Evolutionary conservation across 2,888 invertebrate species (phyloP), one percentile per base, ranked within the genome.

Genomic region (Amiota mariae): DNA sequence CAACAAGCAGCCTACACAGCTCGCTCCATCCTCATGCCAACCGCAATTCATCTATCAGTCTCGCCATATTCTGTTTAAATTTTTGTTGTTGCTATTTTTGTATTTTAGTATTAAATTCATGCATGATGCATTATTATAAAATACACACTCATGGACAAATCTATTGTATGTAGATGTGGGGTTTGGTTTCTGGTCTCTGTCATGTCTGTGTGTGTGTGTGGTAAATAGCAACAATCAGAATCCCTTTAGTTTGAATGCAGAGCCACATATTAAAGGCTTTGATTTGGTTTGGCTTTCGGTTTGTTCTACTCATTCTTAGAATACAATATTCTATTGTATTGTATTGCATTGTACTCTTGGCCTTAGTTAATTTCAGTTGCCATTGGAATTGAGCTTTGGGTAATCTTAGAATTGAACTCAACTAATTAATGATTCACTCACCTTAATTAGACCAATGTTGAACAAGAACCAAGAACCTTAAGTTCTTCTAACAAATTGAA

Each of bases 1-100:
- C 36, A 13, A 46, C 36, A 10, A n/a, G 20, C 12, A 46, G 46
- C 63, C 72, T 74, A 73, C 75, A 10, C 54, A n/a, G 36, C 15
- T 2, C 3, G 24, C 18, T 8, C 49, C 47, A 15, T 66, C 48
- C 12, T 36, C 0, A 56, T 59, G 64, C 47, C 64, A 64, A 47
- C 64, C 36, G 13, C n/a, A 54, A n/a, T 9, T 54, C 54, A 54
- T 15, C 59, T 18, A 20, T 20, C 20, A 59, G 59, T 20, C 59
- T 59, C 59, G 20, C 59, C 20, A 59, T 36, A 20, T 59, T 59
- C 15, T 48, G 48, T 66, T 66, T 49, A 66, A 66, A 48, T 49
- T 18, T 36, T 48, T 18, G 49, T 66, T 66, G 66, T 66, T 49
- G 3, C 6, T 6, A 6, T 36, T 36, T 36, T 6, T 6, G 36